Evolutionary conservation across 2,888 invertebrate genomes (phyloP), one percentile per base, ranked within the genome.

Genomic region (Cephus runcator): DNA sequence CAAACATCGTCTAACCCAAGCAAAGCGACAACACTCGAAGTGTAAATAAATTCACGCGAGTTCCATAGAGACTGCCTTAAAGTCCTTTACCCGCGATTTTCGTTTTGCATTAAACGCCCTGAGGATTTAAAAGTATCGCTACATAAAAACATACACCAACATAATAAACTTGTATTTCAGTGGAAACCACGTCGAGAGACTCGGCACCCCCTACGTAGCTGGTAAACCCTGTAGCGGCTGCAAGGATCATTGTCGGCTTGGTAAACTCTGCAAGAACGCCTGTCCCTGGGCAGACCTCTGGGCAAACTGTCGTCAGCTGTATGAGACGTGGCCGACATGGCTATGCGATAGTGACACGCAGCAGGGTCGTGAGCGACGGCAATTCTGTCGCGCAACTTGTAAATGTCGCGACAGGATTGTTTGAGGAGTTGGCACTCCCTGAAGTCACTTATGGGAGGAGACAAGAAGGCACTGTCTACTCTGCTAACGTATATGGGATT

Each of bases 311-410:
- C 92, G 91, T 33, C 94, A 95, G 77, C 92, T 96, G 34, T 91
- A 94, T 81, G 87, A 92, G 80, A 92, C 92, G 73, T 94, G 94
- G 93, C 93, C 92, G 73, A 92, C 90, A 69, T 95, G 95, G 95
- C 90, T 95, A 12, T 95, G 95, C 87, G 91, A 92, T 75, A 93
- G 93, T 75, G 90, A 92, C 73, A 93, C 93, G 9, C 88, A 91
- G 30, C 92, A 94, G 81, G 94, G 94, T 68, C 93, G 93, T 11
- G 92, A 93, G 75, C 89, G 94, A 78, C 89, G 93, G 74, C 91
- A 92, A 80, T 92, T 92, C 85, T 97, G 97, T 89, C 94, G 94
- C 80, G 96, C 96, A 0, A 96, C 96, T 6, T 97, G 97, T 89
- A 91, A 92, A 75, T 96, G 96, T 89, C 92, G 92, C 75, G 92